phyloP scores from a whole-genome alignment of 2,888 invertebrate species.

The Amorpha juglandis region DNA sequence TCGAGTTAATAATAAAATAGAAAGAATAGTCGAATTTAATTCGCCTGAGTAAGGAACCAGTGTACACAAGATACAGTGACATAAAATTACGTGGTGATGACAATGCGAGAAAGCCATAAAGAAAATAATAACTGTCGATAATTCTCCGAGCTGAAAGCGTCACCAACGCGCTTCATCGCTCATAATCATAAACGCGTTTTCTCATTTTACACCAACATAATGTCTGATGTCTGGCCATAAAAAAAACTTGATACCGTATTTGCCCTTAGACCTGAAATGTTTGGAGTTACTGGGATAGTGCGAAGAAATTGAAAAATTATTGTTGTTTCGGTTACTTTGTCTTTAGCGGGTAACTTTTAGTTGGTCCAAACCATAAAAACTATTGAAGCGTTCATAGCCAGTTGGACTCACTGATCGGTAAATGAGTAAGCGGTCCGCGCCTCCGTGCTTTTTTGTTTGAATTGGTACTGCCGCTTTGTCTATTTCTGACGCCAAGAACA shows the following conservation, averaged over 20 bases:
- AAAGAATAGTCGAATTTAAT: too few relatives aligned
- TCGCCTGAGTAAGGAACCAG: not conserved
- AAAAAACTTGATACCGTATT: conserved; percentile 9
- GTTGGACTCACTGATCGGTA: too few relatives aligned
- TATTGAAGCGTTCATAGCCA: too few relatives aligned
- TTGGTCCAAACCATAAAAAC: too few relatives aligned
- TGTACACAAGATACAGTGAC: not conserved
- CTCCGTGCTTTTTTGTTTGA: too few relatives aligned
- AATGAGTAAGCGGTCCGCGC: too few relatives aligned
- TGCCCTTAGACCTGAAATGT: not conserved
- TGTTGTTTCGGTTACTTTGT: too few relatives aligned
- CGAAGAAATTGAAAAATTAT: not conserved
- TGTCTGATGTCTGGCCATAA: conserved; percentile 20
- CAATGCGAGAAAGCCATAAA: conserved; percentile 24
- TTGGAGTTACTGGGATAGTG: not conserved
- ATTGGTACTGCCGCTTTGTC: too few relatives aligned
- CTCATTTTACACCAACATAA: conserved; percentile 21
- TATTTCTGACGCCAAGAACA: too few relatives aligned
- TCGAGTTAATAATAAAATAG: too few relatives aligned
- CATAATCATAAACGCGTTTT: conserved; percentile 25
- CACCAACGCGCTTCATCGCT: conserved; percentile 21
- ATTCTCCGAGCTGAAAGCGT: conserved; percentile 13
- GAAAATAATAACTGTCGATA: conserved; percentile 16
- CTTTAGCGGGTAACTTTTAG: not conserved
- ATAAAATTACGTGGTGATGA: conserved; percentile 4